Evolutionary conservation across 2,113 vertebrate species (phyloP).

Genomic region (Smithornis capensis): DNA sequence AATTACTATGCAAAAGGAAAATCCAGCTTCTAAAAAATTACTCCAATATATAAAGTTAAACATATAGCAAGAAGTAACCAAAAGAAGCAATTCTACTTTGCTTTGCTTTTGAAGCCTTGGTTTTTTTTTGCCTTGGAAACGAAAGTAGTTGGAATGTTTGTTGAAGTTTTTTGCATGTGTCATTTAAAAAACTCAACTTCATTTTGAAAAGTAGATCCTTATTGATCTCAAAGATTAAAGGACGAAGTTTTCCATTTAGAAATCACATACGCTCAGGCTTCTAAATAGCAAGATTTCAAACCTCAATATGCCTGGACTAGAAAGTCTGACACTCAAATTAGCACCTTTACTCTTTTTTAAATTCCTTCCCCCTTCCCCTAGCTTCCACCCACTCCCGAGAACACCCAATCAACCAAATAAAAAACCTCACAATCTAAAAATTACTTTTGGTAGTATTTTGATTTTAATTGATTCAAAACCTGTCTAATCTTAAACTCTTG

Average conservation of each 20-base stretch:
- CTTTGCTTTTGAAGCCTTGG: background rate
- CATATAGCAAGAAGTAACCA: background rate
- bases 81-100: background rate
- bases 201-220: background rate
- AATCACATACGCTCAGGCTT: background rate
- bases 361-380: rapidly evolving
- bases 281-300: background rate
- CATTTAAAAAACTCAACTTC: background rate
- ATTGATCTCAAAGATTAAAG: background rate
- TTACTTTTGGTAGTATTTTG: background rate
- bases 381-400: too few relatives aligned
- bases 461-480: background rate
- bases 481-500: background rate
- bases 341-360: background rate
- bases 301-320: background rate
- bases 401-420: background rate
- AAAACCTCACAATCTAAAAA: background rate
- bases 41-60: background rate
- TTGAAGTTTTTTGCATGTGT: background rate
- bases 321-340: background rate
- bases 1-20: background rate
- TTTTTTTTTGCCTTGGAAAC: background rate
- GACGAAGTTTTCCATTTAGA: background rate
- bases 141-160: background rate
- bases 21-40: background rate